Percentiles rank a stretch among this genome's conserved stretches.
Evolutionary conservation across 2,888 invertebrate genomes (phyloP).

Genomic region (Punctoribates punctum): DNA sequence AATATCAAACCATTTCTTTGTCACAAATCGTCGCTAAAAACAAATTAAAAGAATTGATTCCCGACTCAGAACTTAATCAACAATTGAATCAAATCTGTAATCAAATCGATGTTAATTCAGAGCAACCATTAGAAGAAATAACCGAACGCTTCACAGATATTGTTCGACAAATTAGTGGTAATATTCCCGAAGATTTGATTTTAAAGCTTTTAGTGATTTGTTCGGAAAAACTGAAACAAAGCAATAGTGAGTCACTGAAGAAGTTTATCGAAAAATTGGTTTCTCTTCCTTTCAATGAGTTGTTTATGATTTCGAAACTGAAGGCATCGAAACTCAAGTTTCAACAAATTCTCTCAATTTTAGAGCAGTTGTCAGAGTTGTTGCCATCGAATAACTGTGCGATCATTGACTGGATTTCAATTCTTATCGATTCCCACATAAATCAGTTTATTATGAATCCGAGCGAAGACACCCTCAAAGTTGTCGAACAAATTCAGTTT

Average conservation of each 20-base stretch:
- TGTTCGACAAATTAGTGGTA: conserved; percentile 12
- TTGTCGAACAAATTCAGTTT: neutral
- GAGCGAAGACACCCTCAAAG: neutral
- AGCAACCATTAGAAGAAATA: neutral
- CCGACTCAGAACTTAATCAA: conserved; percentile 4
- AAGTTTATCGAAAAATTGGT: conserved; percentile 8
- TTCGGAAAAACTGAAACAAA: neutral
- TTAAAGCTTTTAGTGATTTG: neutral
- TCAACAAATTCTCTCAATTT: neutral
- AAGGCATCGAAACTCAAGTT: conserved; percentile 18
- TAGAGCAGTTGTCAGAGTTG: conserved; percentile 7
- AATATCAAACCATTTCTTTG: neutral
- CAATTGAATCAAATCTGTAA: conserved; percentile 12
- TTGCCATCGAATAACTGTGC: conserved; percentile 34
- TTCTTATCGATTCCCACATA: conserved; percentile 28
- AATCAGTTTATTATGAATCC: conserved; percentile 36
- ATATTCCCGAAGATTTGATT: neutral
- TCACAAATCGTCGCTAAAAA: conserved; percentile 21
- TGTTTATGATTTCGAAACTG: conserved; percentile 34
- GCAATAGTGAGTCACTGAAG: neutral
- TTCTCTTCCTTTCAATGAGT: conserved; percentile 37
- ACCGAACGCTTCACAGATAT: neutral
- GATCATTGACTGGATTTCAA: conserved; percentile 37
- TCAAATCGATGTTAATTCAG: neutral
- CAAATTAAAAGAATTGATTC: neutral